phyloP scores from a whole-genome alignment of 2,113 vertebrate species.

The Rhadina sibilatrix region DNA sequence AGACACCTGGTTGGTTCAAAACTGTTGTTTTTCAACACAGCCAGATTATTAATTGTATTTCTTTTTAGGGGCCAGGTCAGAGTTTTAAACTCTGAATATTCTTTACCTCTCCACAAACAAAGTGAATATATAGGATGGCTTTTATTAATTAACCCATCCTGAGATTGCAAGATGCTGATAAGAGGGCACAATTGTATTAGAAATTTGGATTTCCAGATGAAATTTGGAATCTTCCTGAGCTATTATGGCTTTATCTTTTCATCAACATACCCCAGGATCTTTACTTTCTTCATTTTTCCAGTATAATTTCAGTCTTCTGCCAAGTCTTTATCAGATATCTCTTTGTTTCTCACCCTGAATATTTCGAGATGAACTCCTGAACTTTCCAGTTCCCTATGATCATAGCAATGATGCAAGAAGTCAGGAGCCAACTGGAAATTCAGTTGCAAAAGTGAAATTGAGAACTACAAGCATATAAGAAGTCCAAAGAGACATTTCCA shows the following conservation, averaged over 20 bases:
- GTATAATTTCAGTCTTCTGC: not conserved
- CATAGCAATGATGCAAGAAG: not conserved
- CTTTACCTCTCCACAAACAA: not conserved
- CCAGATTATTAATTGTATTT: not conserved
- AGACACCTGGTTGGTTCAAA: slow-evolving; percentile 11
- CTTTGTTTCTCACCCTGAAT: slow-evolving; percentile 4
- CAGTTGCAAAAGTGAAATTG: not conserved
- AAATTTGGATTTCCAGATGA: not conserved
- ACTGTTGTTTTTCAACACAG: not conserved
- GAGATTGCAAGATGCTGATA: not conserved
- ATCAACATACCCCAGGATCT: not conserved
- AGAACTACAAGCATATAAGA: not conserved
- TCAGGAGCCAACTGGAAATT: not conserved
- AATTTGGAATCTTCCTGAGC: not conserved
- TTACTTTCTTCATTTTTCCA: not conserved
- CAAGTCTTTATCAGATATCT: not conserved
- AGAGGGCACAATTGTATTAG: not conserved
- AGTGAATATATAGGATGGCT: not conserved
- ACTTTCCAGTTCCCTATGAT: not conserved
- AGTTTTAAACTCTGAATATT: not conserved
- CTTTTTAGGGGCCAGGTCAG: not conserved
- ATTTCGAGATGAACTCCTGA: not conserved
- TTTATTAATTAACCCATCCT: not conserved
- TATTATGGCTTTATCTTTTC: not conserved
- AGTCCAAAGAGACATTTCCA: not conserved